Percentiles rank a stretch among this genome's conserved stretches.
These are phyloP conservation scores for Heliangelus exortis DNA, from an alignment of 2,797 vertebrate species.

Conservation along the genomic window DNA sequence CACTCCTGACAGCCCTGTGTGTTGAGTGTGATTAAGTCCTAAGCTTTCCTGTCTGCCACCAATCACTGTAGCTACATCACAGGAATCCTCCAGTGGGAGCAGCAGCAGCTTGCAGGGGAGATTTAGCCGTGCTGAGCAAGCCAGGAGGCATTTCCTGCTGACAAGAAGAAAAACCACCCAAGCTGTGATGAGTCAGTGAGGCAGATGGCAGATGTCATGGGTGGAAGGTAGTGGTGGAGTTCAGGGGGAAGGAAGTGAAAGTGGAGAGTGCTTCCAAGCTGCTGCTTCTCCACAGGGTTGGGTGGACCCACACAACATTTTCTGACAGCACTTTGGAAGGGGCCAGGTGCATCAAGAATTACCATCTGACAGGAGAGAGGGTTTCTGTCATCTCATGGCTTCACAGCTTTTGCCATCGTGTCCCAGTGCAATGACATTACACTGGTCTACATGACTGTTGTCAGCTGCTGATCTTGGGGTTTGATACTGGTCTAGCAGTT, in stretches of 20 bases:
- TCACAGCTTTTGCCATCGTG: not conserved
- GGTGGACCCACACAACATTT: not conserved
- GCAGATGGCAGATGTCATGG: slow-evolving; percentile 30
- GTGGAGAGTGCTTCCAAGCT: not conserved
- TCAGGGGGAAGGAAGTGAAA: not conserved
- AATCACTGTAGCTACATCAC: not conserved
- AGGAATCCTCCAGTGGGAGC: slow-evolving; percentile 4
- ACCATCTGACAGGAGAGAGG: not conserved
- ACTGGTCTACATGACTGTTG: not conserved
- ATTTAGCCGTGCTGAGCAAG: not conserved
- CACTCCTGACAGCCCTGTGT: not conserved
- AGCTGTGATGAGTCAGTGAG: slow-evolving; percentile 40
- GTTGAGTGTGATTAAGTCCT: not conserved
- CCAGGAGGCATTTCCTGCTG: slow-evolving; percentile 11
- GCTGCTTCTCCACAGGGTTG: not conserved
- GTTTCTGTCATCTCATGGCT: not conserved
- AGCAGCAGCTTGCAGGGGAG: not conserved
- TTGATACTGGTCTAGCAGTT: not conserved
- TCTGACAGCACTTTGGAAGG: not conserved
- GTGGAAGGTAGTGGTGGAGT: not conserved
- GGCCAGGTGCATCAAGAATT: not conserved
- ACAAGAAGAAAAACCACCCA: slow-evolving; percentile 48
- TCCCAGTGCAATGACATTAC: not conserved
- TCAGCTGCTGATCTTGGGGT: not conserved
- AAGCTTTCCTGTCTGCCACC: not conserved